A percentile compares a stretch with the other conserved stretches of the same genome.
These are phyloP conservation scores for Drosophila anomalata DNA, from an alignment of 2,888 invertebrate species.

Conservation along the genomic window DNA sequence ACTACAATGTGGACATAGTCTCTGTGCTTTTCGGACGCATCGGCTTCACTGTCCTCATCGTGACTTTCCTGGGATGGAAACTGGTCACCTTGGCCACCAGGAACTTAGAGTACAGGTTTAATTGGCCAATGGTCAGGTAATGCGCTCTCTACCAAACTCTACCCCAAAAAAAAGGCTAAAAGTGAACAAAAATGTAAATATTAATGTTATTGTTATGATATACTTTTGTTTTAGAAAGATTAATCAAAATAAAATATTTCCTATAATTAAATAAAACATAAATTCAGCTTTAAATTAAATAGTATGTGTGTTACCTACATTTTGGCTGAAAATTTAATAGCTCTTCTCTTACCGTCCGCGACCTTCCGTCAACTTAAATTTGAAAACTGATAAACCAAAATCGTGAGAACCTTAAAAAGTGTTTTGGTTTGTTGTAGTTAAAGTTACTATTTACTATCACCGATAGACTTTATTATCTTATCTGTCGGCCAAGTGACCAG, in stretches of 20 bases:
- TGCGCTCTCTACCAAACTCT: not conserved
- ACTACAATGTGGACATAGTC: slow-evolving; percentile 40
- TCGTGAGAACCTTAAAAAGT: not conserved
- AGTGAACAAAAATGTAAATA: not conserved
- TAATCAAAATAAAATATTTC: not conserved
- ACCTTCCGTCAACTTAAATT: slow-evolving; percentile 1
- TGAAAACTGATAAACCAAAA: not conserved
- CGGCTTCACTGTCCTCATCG: slow-evolving; percentile 24
- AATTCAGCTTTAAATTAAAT: too few relatives aligned
- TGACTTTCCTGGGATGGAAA: slow-evolving; percentile 21
- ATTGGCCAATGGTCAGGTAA: slow-evolving; percentile 15
- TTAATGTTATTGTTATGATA: not conserved
- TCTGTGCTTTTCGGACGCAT: slow-evolving; percentile 39
- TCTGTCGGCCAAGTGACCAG: not conserved
- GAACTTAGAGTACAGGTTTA: slow-evolving; percentile 21
- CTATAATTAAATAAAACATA: not conserved
- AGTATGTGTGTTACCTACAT: not conserved
- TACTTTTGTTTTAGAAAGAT: slow-evolving; percentile 23
- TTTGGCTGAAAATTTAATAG: not conserved
- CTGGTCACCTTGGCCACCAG: slow-evolving; percentile 8
- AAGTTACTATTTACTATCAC: not conserved
- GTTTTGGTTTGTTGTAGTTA: not conserved
- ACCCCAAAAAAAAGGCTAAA: not conserved
- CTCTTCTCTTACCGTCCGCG: not conserved
- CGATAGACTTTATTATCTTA: not conserved